Evolutionary conservation across 2,797 vertebrate genomes (phyloP).

Genomic region (Iguana delicatissima): DNA sequence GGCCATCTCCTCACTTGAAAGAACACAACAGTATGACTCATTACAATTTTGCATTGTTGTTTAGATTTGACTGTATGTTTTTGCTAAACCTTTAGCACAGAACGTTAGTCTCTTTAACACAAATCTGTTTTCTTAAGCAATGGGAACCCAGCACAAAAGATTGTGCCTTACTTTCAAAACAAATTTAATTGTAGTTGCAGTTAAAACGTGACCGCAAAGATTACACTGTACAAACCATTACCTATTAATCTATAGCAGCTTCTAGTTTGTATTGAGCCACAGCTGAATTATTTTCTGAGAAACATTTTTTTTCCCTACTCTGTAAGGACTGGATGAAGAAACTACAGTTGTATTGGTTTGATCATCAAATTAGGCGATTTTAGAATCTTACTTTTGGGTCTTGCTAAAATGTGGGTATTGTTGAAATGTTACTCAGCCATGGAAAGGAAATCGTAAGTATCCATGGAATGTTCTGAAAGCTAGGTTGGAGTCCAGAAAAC

Average conservation of each 20-base stretch:
- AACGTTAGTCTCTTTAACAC: accelerated
- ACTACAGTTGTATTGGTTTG: background rate
- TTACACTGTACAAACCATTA: slow-evolving; percentile 39
- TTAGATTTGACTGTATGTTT: background rate
- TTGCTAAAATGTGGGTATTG: background rate
- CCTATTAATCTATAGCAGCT: slow-evolving; percentile 35
- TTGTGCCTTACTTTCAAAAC: slow-evolving; percentile 50
- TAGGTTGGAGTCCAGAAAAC: accelerated
- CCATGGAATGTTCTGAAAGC: background rate
- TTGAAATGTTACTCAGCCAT: background rate
- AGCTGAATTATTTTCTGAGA: slow-evolving; percentile 59
- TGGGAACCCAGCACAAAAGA: slow-evolving; percentile 4
- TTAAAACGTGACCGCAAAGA: slow-evolving; percentile 64
- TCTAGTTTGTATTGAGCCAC: slow-evolving; percentile 62
- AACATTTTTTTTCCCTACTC: slow-evolving; percentile 55
- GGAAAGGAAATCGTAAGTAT: background rate
- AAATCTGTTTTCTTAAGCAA: accelerated
- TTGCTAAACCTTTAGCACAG: background rate
- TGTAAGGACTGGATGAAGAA: slow-evolving; percentile 27
- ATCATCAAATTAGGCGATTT: background rate
- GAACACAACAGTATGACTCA: background rate
- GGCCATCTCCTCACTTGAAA: background rate
- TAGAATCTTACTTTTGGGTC: background rate
- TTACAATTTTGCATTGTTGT: background rate
- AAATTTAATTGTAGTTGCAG: slow-evolving; percentile 48